Percentiles rank a stretch among this genome's conserved stretches.
These are phyloP conservation scores for Cerastis rubricosa DNA, from an alignment of 2,888 invertebrate species.

Conservation along the genomic window DNA sequence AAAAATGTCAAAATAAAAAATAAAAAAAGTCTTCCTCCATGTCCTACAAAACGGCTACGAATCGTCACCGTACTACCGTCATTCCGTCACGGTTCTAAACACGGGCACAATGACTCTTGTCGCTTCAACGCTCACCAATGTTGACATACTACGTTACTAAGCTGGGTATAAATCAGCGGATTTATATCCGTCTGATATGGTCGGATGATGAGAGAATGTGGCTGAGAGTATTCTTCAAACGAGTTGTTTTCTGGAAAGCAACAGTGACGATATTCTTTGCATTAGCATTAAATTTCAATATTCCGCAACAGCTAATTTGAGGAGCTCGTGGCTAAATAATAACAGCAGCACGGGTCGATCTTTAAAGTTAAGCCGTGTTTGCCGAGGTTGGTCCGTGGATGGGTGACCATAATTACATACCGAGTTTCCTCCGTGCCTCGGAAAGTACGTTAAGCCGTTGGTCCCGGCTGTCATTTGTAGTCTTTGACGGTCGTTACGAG, in stretches of 20 bases:
- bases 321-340: too few species aligned
- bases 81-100: constrained; percentile 64
- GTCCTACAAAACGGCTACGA: constrained; percentile 33
- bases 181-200: constrained; percentile 33
- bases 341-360: too few species aligned
- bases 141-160: constrained; percentile 56
- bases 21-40: not conserved
- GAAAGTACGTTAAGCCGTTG: too few species aligned
- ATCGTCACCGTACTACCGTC: constrained; percentile 53
- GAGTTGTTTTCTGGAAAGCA: not conserved
- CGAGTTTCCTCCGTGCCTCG: too few species aligned
- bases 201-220: constrained; percentile 11
- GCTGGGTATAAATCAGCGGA: constrained; percentile 30
- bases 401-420: too few species aligned
- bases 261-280: not conserved
- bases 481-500: too few species aligned
- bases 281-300: not conserved
- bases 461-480: too few species aligned
- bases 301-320: not conserved
- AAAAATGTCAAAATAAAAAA: too few species aligned
- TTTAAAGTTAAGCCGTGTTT: too few species aligned
- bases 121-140: constrained; percentile 67
- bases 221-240: not conserved
- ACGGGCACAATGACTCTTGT: constrained; percentile 70
- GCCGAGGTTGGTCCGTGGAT: too few species aligned